Percentiles rank a stretch among this genome's conserved stretches.
Evolutionary conservation across 2,113 vertebrate genomes (phyloP).

Genomic region (Tonatia bakeri): DNA sequence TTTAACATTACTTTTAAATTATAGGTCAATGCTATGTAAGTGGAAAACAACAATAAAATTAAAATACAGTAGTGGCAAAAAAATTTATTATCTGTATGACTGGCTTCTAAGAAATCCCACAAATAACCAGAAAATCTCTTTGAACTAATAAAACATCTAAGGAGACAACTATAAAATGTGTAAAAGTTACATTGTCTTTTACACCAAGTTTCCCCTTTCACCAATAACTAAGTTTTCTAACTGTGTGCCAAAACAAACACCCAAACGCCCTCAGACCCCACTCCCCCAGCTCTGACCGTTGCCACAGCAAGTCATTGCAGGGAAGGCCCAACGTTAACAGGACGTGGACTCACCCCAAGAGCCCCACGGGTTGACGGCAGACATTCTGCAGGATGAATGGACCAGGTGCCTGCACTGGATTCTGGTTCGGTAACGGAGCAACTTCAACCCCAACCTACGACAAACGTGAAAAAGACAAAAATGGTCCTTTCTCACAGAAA

Average conservation of each 20-base stretch:
- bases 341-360: constrained; percentile 62
- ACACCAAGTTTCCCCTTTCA: background rate
- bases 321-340: background rate
- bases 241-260: background rate
- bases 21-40: background rate
- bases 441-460: constrained; percentile 25
- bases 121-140: background rate
- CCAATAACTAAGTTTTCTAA: background rate
- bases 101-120: background rate
- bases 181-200: background rate
- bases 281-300: background rate
- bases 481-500: background rate
- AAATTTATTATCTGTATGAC: background rate
- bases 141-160: background rate
- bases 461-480: background rate
- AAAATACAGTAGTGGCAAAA: background rate
- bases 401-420: background rate
- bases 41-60: background rate
- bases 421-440: background rate
- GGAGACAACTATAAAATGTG: background rate
- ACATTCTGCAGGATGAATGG: background rate
- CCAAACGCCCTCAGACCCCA: background rate
- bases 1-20: background rate
- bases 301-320: background rate
- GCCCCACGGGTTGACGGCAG: constrained; percentile 41